Percentiles rank a stretch among this genome's conserved stretches.
phyloP scores from a whole-genome alignment of 1,140 invertebrate species.

The Meloidogyne exigua region DNA sequence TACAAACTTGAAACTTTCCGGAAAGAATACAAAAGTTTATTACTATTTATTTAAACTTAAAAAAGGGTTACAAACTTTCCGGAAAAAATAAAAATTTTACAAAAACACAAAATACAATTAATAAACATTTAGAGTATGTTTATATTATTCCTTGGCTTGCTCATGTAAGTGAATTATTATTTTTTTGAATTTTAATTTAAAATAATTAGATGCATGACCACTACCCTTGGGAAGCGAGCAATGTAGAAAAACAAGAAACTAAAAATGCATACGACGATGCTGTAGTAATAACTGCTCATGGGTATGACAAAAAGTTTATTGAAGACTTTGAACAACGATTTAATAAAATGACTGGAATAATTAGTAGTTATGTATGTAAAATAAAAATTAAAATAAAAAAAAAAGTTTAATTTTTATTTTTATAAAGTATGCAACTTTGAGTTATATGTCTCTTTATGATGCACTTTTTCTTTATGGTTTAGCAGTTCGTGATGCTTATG shows the following conservation, averaged over 20 bases:
- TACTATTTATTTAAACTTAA: too few relatives aligned
- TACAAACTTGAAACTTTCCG: too few relatives aligned
- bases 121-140: slow-evolving; percentile 48
- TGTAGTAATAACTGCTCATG: slow-evolving; percentile 61
- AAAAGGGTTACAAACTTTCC: too few relatives aligned
- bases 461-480: slow-evolving; percentile 61
- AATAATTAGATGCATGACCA: slow-evolving; percentile 56
- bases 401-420: not conserved
- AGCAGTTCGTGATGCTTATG: slow-evolving; percentile 60
- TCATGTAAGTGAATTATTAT: slow-evolving; percentile 45
- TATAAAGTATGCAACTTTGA: slow-evolving; percentile 62
- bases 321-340: slow-evolving; percentile 60
- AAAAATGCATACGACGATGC: slow-evolving; percentile 56
- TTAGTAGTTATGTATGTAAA: slow-evolving; percentile 59
- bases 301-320: slow-evolving; percentile 63
- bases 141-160: slow-evolving; percentile 62
- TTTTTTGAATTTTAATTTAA: not conserved
- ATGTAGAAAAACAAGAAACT: slow-evolving; percentile 60
- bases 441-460: slow-evolving; percentile 62
- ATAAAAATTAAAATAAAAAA: not conserved
- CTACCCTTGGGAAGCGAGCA: slow-evolving; percentile 62
- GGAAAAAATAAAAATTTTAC: too few relatives aligned
- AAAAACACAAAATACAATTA: too few relatives aligned
- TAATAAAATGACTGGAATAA: slow-evolving; percentile 56
- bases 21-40: too few relatives aligned